Percentiles rank a stretch among this genome's conserved stretches.
These are phyloP conservation scores for Labeo catla DNA, from an alignment of 2,113 vertebrate genomes.

Conservation along the genomic window DNA sequence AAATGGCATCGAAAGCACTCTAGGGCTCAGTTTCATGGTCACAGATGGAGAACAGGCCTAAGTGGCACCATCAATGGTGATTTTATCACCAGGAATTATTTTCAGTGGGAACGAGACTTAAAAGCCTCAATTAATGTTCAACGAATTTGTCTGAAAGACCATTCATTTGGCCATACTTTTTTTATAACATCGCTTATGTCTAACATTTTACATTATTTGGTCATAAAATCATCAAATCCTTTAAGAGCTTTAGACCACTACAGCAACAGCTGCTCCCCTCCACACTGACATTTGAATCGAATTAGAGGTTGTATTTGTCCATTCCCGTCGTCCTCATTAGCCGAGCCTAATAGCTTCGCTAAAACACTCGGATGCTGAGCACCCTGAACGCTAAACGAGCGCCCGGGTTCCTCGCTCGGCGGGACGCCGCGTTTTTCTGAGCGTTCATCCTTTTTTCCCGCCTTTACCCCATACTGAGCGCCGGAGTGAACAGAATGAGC, in stretches of 20 bases:
- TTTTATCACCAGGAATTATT: conserved; percentile 2
- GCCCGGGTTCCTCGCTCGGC: conserved; percentile 71
- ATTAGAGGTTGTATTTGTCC: conserved; percentile 70
- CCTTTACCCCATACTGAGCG: conserved; percentile 72
- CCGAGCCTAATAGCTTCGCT: conserved; percentile 69
- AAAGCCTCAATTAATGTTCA: conserved; percentile 30
- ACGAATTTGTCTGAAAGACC: not conserved
- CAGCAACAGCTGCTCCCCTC: conserved; percentile 66
- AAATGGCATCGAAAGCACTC: not conserved
- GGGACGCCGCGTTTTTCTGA: conserved; percentile 70
- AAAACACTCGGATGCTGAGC: conserved; percentile 60
- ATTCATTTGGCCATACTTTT: conserved; percentile 21
- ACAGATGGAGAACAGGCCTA: conserved; percentile 5
- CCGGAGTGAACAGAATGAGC: conserved; percentile 75
- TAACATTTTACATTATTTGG: conserved; percentile 52
- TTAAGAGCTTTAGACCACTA: conserved; percentile 57
- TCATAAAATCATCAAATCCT: conserved; percentile 48
- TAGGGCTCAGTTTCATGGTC: not conserved
- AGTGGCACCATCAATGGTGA: conserved; percentile 10
- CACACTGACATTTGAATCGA: conserved; percentile 75
- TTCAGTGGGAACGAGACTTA: conserved; percentile 26
- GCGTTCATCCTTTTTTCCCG: conserved; percentile 71
- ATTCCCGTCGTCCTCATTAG: conserved; percentile 74
- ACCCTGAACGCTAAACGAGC: conserved; percentile 70
- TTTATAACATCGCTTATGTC: conserved; percentile 36